Evolutionary conservation across 2,113 vertebrate genomes (phyloP), one percentile per base, ranked within the genome.

Genomic region (Opisthocomus hoazin): DNA sequence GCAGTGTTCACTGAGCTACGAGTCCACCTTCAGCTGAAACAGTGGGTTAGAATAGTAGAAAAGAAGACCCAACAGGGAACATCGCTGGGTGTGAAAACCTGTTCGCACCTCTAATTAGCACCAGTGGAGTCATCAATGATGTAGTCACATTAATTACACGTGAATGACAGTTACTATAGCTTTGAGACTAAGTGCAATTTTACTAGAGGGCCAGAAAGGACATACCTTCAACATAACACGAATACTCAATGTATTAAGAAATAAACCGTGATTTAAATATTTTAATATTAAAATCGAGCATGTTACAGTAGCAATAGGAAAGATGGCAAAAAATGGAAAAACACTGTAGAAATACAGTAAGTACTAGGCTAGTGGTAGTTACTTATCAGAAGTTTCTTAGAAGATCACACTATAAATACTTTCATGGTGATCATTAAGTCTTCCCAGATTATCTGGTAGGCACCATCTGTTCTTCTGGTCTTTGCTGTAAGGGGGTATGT

Each of bases 51-150:
- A 41, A 10, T 39, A 39, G 39, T 56, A 73, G 63, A 18, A 81
- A 61, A 84, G 57, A 46, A 89, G 18, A 84, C 13, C 21, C 76
- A 92, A 63, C 10, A 43, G 73, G 84, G 50, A 89, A 36, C 32
- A 30, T 14, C 3, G 2, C 45, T 48, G 36, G 51, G 86, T 86
- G 83, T 78, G 64, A 92, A 93, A 86, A 93, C 60, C 43, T 64
- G 4, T 93, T 95, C 92, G 57, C 90, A 93, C 65, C 65, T 92
- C 84, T 93, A 94, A 95, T 96, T 91, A 93, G 61, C 73, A 57
- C 91, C 80, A 92, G 71, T 4, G 0, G 69, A 85, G 41, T 57
- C 45, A 8, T 78, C 88, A 84, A 9, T n/a, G 41, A 9, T 48
- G 56, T 19, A 39, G 60, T 43, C 68, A 58, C 46, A 74, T 92